Conservation (phyloP, 2,113 vertebrate species). For the Paralichthys olivaceus region DNA sequence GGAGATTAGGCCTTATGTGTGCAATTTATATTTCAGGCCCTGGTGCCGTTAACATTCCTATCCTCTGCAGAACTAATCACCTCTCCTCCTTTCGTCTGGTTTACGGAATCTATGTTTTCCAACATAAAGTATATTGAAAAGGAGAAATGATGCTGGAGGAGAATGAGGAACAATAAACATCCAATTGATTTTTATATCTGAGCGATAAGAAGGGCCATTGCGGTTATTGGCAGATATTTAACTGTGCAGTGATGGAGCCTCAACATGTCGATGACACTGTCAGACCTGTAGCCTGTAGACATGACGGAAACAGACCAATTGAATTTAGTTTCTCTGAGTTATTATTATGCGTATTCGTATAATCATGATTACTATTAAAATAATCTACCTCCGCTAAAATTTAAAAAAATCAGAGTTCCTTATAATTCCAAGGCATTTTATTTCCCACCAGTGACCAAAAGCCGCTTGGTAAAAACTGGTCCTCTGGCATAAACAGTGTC, state of each 20-base stretch:
- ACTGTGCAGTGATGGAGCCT: conserved; percentile 34
- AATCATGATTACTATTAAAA: neutral
- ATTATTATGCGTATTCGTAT: neutral
- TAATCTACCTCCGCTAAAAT: neutral
- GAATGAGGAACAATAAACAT: neutral
- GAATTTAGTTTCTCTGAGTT: neutral
- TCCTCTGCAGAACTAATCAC: neutral
- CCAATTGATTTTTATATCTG: conserved; percentile 52
- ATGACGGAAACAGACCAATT: neutral
- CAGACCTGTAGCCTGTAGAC: conserved; percentile 7
- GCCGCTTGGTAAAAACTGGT: neutral
- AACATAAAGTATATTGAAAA: neutral
- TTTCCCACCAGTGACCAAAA: neutral
- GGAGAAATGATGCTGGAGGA: neutral
- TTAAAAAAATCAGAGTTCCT: neutral
- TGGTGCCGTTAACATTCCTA: neutral
- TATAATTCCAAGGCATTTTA: neutral
- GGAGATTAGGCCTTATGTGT: neutral
- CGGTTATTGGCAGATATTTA: conserved; percentile 59
- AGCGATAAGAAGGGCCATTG: conserved; percentile 9
- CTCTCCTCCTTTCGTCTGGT: neutral
- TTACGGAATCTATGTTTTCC: neutral
- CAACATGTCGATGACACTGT: conserved; percentile 51
- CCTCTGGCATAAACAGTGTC: neutral
- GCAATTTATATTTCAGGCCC: neutral